Percentiles rank a stretch among this genome's conserved stretches.
These are phyloP conservation scores for Octopus bimaculoides DNA, from an alignment of 1,140 invertebrate genomes.

Conservation along the genomic window DNA sequence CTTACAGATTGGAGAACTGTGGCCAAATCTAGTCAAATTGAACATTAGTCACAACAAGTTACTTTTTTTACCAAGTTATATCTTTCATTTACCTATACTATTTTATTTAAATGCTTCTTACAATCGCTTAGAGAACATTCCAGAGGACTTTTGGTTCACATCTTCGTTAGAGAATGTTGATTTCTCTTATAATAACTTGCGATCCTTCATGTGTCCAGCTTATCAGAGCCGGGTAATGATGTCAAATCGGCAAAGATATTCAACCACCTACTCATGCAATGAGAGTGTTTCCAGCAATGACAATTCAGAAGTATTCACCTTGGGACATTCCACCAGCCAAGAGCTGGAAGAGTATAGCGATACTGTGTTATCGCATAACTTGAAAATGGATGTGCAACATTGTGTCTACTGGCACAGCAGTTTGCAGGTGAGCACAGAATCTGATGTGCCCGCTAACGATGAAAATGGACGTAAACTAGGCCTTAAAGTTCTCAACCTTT, in stretches of 20 bases:
- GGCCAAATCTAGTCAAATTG: constrained; percentile 81
- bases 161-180: constrained; percentile 71
- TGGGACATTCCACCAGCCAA: background rate
- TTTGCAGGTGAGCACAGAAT: background rate
- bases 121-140: constrained; percentile 86
- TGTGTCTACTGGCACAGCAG: background rate
- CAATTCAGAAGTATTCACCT: background rate
- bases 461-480: constrained; percentile 62
- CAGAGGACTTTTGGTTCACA: constrained; percentile 80
- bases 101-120: constrained; percentile 86
- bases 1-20: constrained; percentile 29
- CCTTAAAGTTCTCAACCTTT: constrained; percentile 84
- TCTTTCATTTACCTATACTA: constrained; percentile 79
- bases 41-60: constrained; percentile 86
- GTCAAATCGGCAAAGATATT: background rate
- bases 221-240: background rate
- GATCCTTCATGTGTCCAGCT: background rate
- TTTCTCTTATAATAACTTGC: constrained; percentile 74
- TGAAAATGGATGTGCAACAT: background rate
- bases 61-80: constrained; percentile 73
- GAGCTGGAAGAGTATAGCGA: background rate
- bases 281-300: background rate
- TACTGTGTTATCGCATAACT: background rate
- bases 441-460: background rate
- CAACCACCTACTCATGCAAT: background rate